phyloP scores from a whole-genome alignment of 2,888 invertebrate species.

The Calameuta filiformis region DNA sequence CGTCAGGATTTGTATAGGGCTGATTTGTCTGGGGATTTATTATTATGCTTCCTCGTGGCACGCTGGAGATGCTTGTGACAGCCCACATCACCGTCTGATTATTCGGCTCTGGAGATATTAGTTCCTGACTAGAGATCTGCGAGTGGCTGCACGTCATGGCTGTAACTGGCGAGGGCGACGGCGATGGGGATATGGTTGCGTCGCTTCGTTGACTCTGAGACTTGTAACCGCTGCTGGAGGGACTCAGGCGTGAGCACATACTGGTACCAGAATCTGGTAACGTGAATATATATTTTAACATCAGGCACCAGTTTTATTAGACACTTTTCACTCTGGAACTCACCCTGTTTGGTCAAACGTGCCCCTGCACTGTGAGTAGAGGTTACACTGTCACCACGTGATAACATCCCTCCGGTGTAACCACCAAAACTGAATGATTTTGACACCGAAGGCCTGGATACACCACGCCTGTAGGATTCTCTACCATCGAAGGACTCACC shows the following conservation, averaged over 20 bases:
- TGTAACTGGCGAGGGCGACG: slow-evolving; percentile 59
- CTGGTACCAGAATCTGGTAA: slow-evolving; percentile 71
- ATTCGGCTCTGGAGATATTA: slow-evolving; percentile 44
- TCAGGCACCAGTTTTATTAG: neutral
- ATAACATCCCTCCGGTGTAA: slow-evolving; percentile 72
- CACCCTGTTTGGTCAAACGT: slow-evolving; percentile 83
- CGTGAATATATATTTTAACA: neutral
- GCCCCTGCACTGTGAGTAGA: slow-evolving; percentile 74
- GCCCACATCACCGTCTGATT: slow-evolving; percentile 80
- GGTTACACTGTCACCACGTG: slow-evolving; percentile 74
- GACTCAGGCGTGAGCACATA: slow-evolving; percentile 76
- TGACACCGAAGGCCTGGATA: slow-evolving; percentile 71
- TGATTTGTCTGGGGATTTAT: slow-evolving; percentile 88
- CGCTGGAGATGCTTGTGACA: slow-evolving; percentile 85
- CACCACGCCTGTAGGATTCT: slow-evolving; percentile 65
- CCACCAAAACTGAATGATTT: slow-evolving; percentile 93
- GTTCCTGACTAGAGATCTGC: slow-evolving; percentile 62
- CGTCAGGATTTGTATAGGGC: slow-evolving; percentile 81
- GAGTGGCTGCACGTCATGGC: slow-evolving; percentile 55
- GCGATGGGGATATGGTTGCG: slow-evolving; percentile 59
- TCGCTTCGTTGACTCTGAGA: slow-evolving; percentile 76
- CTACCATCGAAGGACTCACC: slow-evolving; percentile 68
- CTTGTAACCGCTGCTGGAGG: slow-evolving; percentile 82
- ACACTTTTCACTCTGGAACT: slow-evolving; percentile 9
- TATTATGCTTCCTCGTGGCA: slow-evolving; percentile 88